These are phyloP conservation scores for Protonibea diacanthus DNA, from an alignment of 2,797 vertebrate species.

Conservation along the genomic window DNA sequence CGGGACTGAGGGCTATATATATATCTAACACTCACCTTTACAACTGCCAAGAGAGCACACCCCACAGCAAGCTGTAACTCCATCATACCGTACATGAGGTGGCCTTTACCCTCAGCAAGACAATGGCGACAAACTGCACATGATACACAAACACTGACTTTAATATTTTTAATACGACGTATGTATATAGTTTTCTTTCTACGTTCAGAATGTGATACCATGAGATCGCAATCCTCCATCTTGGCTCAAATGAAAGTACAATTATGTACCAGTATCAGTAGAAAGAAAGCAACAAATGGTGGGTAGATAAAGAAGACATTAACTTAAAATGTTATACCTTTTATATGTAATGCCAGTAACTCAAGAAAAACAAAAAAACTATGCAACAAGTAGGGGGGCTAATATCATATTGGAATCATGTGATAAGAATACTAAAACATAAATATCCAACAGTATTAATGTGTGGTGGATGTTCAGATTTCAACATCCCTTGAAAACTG, in stretches of 20 bases:
- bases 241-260: no score
- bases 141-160: background rate
- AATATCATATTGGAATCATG: background rate
- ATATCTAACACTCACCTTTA: constrained; percentile 64
- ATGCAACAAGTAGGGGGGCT: no score
- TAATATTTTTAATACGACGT: no score
- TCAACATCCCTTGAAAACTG: no score
- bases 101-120: constrained; percentile 8
- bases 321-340: no score
- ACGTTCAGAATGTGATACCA: background rate
- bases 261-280: no score
- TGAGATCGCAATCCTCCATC: background rate
- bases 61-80: constrained; percentile 31
- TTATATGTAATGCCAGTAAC: no score
- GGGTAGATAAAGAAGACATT: no score
- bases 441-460: background rate
- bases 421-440: background rate
- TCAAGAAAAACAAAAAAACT: no score
- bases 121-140: constrained; percentile 16
- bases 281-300: no score
- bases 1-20: constrained; percentile 40
- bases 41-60: constrained; percentile 39
- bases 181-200: background rate
- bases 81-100: constrained; percentile 28
- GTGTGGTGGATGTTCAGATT: no score